phyloP scores from a whole-genome alignment of 2,888 invertebrate genomes.

The Ophioninae sp. region DNA sequence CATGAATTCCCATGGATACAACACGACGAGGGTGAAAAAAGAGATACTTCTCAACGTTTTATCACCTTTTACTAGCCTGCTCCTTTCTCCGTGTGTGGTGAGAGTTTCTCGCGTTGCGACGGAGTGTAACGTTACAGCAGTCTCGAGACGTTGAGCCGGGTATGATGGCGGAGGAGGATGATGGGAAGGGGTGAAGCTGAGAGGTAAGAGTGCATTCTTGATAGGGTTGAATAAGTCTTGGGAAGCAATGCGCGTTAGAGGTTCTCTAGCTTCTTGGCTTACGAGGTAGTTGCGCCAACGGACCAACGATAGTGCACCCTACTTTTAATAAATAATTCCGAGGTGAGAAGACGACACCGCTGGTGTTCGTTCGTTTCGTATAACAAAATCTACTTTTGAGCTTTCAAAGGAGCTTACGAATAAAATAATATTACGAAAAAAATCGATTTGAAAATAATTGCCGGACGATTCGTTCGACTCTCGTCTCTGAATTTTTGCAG shows the following conservation, averaged over 20 bases:
- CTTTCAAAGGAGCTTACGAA: neutral
- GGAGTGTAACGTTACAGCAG: slow-evolving; percentile 44
- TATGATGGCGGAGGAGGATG: neutral
- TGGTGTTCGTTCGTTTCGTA: neutral
- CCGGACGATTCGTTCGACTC: slow-evolving; percentile 35
- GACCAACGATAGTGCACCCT: slow-evolving; percentile 28
- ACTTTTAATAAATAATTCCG: slow-evolving; percentile 59
- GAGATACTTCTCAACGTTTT: slow-evolving; percentile 49
- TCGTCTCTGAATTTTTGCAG: slow-evolving; percentile 35
- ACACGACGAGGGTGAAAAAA: slow-evolving; percentile 20
- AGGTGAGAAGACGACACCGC: slow-evolving; percentile 5
- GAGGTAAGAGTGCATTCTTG: slow-evolving; percentile 49
- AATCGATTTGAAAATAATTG: slow-evolving; percentile 15
- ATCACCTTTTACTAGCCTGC: slow-evolving; percentile 41
- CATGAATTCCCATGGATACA: slow-evolving; percentile 67
- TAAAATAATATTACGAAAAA: slow-evolving; percentile 27
- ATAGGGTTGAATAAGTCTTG: slow-evolving; percentile 55
- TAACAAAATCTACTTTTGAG: slow-evolving; percentile 17
- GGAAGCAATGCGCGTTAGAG: slow-evolving; percentile 23
- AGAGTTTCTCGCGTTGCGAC: slow-evolving; percentile 35
- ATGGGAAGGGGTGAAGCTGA: neutral
- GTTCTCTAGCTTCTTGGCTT: slow-evolving; percentile 30
- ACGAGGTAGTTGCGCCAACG: slow-evolving; percentile 32
- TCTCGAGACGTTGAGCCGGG: slow-evolving; percentile 35
- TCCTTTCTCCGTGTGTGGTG: neutral